These are phyloP conservation scores for Lordiphosa collinella DNA, from an alignment of 1,140 invertebrate genomes.

Conservation along the genomic window DNA sequence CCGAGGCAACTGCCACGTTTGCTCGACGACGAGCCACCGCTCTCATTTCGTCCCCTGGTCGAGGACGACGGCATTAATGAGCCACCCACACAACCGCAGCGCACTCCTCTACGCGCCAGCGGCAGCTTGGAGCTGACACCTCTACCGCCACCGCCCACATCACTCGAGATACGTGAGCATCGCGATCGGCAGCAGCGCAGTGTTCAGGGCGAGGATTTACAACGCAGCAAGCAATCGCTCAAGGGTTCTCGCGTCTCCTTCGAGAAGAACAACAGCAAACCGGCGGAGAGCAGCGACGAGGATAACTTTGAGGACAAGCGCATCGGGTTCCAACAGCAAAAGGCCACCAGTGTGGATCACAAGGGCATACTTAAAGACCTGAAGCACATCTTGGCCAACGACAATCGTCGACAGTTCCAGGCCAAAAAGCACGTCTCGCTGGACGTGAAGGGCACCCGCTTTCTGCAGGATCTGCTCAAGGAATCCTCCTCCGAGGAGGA, in stretches of 20 bases:
- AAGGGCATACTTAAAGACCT: conserved; percentile 79
- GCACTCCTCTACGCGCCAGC: conserved; percentile 41
- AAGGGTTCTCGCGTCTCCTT: conserved; percentile 77
- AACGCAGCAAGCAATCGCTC: conserved; percentile 72
- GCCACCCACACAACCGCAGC: conserved; percentile 48
- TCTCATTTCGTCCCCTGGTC: conserved; percentile 66
- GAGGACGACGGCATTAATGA: conserved; percentile 70
- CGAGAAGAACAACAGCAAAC: conserved; percentile 30
- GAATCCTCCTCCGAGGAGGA: conserved; percentile 78
- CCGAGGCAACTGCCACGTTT: conserved; percentile 33
- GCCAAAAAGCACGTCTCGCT: conserved; percentile 78
- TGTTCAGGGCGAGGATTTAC: conserved; percentile 50
- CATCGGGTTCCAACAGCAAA: conserved; percentile 73
- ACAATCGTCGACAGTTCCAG: conserved; percentile 76
- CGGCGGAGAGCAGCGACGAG: conserved; percentile 69
- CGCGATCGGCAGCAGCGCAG: conserved; percentile 68
- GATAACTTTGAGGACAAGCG: conserved; percentile 77
- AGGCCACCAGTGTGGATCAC: conserved; percentile 76
- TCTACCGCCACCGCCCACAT: conserved; percentile 64
- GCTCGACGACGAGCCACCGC: conserved; percentile 53
- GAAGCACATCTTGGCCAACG: conserved; percentile 64
- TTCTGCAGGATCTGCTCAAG: conserved; percentile 69
- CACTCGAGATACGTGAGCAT: conserved; percentile 52
- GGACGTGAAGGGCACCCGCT: conserved; percentile 71
- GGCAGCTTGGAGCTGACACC: conserved; percentile 63